Conservation (phyloP, 1,140 invertebrate genomes). For the Caerostris extrusa region DNA sequence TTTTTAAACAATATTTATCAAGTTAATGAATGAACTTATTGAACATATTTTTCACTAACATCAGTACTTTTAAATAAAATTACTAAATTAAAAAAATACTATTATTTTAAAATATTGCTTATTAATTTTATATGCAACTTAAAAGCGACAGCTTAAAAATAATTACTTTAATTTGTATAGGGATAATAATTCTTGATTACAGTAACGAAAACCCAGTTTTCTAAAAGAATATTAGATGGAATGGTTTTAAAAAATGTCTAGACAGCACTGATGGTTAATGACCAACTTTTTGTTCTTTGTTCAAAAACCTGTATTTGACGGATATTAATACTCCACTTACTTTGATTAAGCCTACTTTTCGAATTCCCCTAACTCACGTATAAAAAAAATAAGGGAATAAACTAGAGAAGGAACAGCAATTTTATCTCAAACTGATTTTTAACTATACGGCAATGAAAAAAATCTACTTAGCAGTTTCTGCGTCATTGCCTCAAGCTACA, state of each 20-base stretch:
- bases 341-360: constrained; percentile 44
- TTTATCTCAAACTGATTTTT: constrained; percentile 14
- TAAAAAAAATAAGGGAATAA: not conserved
- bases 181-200: not conserved
- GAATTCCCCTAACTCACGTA: not conserved
- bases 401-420: not conserved
- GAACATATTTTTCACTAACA: too few species aligned
- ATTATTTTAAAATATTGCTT: too few species aligned
- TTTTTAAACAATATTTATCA: too few species aligned
- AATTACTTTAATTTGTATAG: not conserved
- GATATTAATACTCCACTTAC: constrained; percentile 48
- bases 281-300: not conserved
- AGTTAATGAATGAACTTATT: too few species aligned
- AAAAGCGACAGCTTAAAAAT: not conserved
- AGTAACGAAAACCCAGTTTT: not conserved
- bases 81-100: too few species aligned
- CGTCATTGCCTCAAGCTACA: constrained; percentile 22
- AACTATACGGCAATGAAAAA: constrained; percentile 14
- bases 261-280: not conserved
- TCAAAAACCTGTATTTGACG: constrained; percentile 19
- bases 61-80: too few species aligned
- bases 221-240: not conserved
- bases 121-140: too few species aligned
- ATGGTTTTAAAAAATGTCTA: not conserved
- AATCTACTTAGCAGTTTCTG: constrained; percentile 30